These are phyloP conservation scores for Apostichopus leukothele DNA, from an alignment of 53 echinoderm and acorn worm species.

Conservation along the genomic window DNA sequence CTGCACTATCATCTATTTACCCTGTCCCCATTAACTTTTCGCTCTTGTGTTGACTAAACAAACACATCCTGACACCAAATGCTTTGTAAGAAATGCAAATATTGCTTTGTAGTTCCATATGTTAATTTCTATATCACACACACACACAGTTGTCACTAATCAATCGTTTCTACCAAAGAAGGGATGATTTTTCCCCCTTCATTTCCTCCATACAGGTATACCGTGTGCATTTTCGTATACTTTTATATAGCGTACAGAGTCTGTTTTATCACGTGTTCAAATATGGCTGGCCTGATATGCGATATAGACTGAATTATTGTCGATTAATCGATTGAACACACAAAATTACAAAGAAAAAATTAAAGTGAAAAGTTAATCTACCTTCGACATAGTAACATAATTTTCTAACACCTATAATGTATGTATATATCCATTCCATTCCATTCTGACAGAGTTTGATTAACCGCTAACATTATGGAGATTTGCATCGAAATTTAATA, in stretches of 20 bases:
- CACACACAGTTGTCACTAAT: too few species aligned
- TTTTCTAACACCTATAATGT: too few species aligned
- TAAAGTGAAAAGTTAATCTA: too few species aligned
- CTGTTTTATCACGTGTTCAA: not conserved
- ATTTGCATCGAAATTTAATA: too few species aligned
- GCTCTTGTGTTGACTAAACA: conserved; percentile 10
- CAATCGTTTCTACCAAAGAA: too few species aligned
- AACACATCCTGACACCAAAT: conserved; percentile 28
- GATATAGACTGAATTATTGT: not conserved
- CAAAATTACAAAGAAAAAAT: too few species aligned
- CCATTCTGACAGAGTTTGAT: too few species aligned
- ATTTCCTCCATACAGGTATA: too few species aligned
- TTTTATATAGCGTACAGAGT: not conserved
- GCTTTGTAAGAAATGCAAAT: conserved; percentile 32
- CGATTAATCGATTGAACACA: not conserved
- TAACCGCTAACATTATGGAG: too few species aligned
- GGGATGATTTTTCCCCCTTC: too few species aligned
- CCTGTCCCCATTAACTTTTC: conserved; percentile 44
- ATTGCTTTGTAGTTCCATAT: conserved; percentile 8
- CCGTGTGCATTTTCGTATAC: not conserved
- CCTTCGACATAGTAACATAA: too few species aligned
- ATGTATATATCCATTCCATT: too few species aligned
- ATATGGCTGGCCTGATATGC: not conserved
- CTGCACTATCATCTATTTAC: conserved; percentile 32
- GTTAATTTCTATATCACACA: not conserved